Conservation (phyloP, 2,797 vertebrate species). For the Erpetoichthys calabaricus region DNA sequence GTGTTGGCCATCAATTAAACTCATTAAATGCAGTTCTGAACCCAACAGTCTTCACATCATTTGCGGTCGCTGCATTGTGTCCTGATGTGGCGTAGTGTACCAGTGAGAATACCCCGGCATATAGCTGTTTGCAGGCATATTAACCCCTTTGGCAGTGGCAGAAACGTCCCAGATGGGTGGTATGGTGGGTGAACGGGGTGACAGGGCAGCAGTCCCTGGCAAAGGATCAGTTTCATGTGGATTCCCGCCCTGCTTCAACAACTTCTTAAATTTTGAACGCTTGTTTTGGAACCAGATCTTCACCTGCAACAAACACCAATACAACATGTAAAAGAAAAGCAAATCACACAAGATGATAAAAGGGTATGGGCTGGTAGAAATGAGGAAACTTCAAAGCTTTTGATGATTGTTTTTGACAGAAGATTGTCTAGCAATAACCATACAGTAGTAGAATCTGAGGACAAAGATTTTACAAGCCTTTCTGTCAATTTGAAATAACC, state of each 20-base stretch:
- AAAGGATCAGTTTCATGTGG: slow-evolving; percentile 83
- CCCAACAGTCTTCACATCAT: slow-evolving; percentile 46
- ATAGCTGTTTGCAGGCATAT: slow-evolving; percentile 93
- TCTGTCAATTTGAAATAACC: too few relatives aligned
- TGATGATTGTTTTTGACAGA: too few relatives aligned
- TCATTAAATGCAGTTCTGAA: background rate
- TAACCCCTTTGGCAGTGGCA: slow-evolving; percentile 87
- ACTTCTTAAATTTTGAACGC: slow-evolving; percentile 97
- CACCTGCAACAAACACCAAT: slow-evolving; percentile 51
- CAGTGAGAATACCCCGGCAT: slow-evolving; percentile 96
- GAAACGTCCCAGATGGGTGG: slow-evolving; percentile 97
- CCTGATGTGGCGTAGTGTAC: slow-evolving; percentile 95
- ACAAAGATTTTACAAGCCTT: too few relatives aligned
- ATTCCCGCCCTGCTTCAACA: slow-evolving; percentile 87
- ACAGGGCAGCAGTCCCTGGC: slow-evolving; percentile 76
- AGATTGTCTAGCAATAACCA: too few relatives aligned
- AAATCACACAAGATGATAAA: slow-evolving; percentile 17
- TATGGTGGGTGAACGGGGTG: slow-evolving; percentile 83
- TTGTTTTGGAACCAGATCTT: slow-evolving; percentile 99
- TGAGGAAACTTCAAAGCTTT: too few relatives aligned
- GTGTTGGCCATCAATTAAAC: background rate
- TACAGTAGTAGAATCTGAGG: too few relatives aligned
- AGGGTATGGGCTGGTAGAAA: slow-evolving; percentile 3
- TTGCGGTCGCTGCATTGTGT: slow-evolving; percentile 96
- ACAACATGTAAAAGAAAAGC: background rate